Evolutionary conservation across 2,888 invertebrate genomes (phyloP), one percentile per base, ranked within the genome.

Genomic region (Acleris literana): DNA sequence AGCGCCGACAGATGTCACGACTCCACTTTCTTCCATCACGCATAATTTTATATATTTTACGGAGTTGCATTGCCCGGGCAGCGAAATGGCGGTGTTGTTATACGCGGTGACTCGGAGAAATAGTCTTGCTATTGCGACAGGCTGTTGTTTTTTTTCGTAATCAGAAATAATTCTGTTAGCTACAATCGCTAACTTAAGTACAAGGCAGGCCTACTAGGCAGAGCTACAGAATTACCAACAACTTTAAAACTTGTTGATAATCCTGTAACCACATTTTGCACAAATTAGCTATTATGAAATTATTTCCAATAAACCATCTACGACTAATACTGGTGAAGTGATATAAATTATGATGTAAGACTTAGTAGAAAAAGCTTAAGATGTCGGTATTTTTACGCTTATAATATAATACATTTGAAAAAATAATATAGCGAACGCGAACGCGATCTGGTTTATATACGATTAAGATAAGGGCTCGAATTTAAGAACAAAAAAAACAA

Each of bases 1-100:
- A 75, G 73, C 69, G 68, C 74, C 71, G 72, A 80, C 79, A 82
- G 79, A 79, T 83, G 80, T 86, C 85, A 85, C 84, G 85, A 83
- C 76, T 79, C 73, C 69, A 78, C 85, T 87, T 87, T 85, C 86
- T 79, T 82, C 73, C 75, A 81, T 78, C 78, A 79, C 80, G 77
- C 77, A 71, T 79, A 76, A 77, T 65, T 70, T 55, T 68, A 64
- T 58, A 58, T 61, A 53, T 53, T 63, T 62, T 60, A 48, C 49
- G 56, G 55, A 57, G 49, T 22, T 60, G 55, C 53, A 63, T 51
- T 60, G 57, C 39, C 57, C 20, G 61, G 25, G 54, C 33, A 62
- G 25, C 46, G 20, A 61, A 64, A 51, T 59, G 16, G 43, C 17
- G 5, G 22, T 43, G 43, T 25, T 55, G 22, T 60, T 56, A 56